These are phyloP conservation scores for Carabus problematicus DNA, from an alignment of 2,888 invertebrate species.

Conservation along the genomic window DNA sequence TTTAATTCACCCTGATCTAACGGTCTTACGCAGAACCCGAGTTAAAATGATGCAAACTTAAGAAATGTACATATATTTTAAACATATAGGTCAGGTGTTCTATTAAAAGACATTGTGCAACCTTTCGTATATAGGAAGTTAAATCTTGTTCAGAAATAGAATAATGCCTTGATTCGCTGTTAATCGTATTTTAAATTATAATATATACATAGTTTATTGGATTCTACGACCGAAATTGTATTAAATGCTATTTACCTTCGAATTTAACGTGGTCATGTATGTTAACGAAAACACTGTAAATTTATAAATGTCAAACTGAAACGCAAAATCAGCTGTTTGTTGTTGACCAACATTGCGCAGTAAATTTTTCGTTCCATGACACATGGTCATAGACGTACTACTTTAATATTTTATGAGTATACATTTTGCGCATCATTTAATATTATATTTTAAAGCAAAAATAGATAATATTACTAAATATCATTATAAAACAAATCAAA, in stretches of 20 bases:
- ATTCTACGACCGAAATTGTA: background rate
- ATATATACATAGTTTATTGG: background rate
- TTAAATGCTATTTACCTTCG: background rate
- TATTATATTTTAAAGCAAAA: too few species aligned
- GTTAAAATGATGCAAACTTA: constrained; percentile 12
- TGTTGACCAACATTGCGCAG: constrained; percentile 25
- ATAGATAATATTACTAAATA: too few species aligned
- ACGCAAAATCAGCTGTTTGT: constrained; percentile 37
- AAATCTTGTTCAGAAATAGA: constrained; percentile 3
- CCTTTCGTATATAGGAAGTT: constrained; percentile 35
- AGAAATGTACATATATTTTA: constrained; percentile 20
- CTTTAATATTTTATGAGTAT: background rate
- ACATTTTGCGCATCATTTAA: background rate
- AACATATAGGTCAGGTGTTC: constrained; percentile 37
- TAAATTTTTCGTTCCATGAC: constrained; percentile 4
- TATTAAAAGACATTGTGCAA: constrained; percentile 37
- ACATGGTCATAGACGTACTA: background rate
- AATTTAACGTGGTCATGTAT: background rate
- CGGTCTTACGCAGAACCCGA: background rate
- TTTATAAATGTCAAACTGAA: constrained; percentile 27
- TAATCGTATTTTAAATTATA: background rate
- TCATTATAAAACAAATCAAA: too few species aligned
- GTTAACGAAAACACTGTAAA: constrained; percentile 23
- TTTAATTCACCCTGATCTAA: background rate
- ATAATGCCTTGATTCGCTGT: constrained; percentile 3